Conservation (phyloP, 2,888 invertebrate genomes). For the Trileptium ribeirensis region DNA sequence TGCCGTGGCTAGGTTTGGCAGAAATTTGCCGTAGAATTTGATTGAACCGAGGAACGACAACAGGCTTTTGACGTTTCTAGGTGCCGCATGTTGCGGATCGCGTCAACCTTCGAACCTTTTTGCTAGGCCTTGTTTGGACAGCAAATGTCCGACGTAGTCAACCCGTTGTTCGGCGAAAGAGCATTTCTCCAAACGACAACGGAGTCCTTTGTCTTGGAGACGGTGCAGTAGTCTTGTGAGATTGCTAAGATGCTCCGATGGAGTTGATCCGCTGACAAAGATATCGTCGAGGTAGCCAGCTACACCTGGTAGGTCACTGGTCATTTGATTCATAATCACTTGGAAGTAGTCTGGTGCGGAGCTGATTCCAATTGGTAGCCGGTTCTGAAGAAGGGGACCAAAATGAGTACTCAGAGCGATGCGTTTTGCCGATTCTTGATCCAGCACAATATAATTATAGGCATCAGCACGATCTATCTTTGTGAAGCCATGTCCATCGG, state of each 20-base stretch:
- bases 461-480: not conserved
- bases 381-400: constrained; percentile 22
- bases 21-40: not conserved
- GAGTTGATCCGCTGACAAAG: not conserved
- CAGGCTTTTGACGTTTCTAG: not conserved
- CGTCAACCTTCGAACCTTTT: constrained; percentile 23
- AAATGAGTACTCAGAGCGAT: constrained; percentile 23
- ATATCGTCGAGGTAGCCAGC: constrained; percentile 26
- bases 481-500: not conserved
- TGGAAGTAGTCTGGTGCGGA: constrained; percentile 26
- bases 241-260: not conserved
- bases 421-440: not conserved
- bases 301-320: constrained; percentile 19
- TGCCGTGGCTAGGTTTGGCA: not conserved
- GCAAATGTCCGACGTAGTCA: constrained; percentile 12
- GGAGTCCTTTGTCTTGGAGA: constrained; percentile 11
- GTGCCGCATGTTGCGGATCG: constrained; percentile 26
- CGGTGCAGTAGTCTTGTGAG: not conserved
- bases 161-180: not conserved
- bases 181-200: constrained; percentile 26
- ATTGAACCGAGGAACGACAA: not conserved
- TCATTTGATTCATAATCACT: constrained; percentile 26
- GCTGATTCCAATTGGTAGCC: constrained; percentile 24
- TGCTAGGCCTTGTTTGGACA: constrained; percentile 16
- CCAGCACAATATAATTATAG: constrained; percentile 4